phyloP scores from a whole-genome alignment of 2,797 vertebrate species.

The Tadarida brasiliensis region DNA sequence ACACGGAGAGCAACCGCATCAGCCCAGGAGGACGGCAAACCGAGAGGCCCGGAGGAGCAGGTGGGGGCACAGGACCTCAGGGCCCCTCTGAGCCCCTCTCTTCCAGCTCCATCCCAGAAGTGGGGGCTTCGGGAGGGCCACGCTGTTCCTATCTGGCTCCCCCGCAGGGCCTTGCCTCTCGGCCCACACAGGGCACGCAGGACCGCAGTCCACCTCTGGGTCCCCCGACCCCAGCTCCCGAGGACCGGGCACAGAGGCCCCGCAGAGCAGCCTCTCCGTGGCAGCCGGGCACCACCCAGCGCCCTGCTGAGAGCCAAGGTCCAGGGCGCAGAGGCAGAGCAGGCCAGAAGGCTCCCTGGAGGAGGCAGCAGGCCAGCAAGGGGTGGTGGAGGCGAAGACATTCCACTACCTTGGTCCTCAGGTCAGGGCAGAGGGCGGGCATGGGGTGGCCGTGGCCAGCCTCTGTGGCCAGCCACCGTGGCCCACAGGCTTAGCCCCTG shows the following conservation, averaged over 20 bases:
- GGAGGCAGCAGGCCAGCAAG: neutral
- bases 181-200: neutral
- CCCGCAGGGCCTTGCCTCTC: neutral
- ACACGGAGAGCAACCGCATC: neutral
- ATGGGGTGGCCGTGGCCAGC: accelerated
- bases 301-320: neutral
- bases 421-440: neutral
- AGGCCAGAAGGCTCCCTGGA: neutral
- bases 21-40: neutral
- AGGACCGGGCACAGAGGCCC: neutral
- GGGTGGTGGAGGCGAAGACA: neutral
- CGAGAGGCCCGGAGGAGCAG: accelerated
- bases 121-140: neutral
- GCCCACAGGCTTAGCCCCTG: too few relatives aligned
- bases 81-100: accelerated
- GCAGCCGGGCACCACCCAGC: neutral
- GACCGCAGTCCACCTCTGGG: accelerated
- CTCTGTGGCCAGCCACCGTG: neutral
- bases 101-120: neutral
- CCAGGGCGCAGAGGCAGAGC: accelerated
- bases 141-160: accelerated
- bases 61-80: accelerated
- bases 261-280: accelerated
- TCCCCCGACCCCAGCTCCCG: neutral
- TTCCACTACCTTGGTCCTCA: neutral